These are phyloP conservation scores for Ceratoteleas bidentatus DNA, from an alignment of 1,140 invertebrate genomes.

Conservation along the genomic window DNA sequence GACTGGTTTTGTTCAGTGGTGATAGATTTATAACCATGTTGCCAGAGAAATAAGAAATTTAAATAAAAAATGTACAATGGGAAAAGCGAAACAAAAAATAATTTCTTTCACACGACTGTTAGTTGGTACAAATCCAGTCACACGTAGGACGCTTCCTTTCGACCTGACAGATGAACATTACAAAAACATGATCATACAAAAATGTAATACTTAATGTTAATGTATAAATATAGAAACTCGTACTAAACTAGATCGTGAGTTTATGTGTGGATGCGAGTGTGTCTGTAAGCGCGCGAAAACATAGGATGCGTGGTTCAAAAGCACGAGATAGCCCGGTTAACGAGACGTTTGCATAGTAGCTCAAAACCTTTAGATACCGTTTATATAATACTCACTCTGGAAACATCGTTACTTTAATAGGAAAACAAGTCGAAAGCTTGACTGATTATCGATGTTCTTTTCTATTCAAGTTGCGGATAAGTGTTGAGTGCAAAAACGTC, in stretches of 20 bases:
- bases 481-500: conserved; percentile 7
- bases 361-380: conserved; percentile 44
- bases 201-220: conserved; percentile 29
- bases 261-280: too few relatives aligned
- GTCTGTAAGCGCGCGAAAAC: conserved; percentile 2
- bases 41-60: conserved; percentile 3
- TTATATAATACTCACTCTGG: conserved; percentile 42
- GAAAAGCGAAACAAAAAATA: background rate
- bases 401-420: conserved; percentile 37
- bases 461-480: conserved; percentile 33
- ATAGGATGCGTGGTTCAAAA: conserved; percentile 16
- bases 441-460: conserved; percentile 35
- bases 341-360: conserved; percentile 33
- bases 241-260: conserved; percentile 11
- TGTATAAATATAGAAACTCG: conserved; percentile 28
- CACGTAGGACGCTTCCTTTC: background rate
- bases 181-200: conserved; percentile 20
- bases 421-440: conserved; percentile 30
- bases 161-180: background rate
- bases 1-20: conserved; percentile 5
- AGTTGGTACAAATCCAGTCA: background rate
- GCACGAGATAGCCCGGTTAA: conserved; percentile 16
- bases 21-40: background rate
- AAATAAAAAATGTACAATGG: background rate
- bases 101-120: too few relatives aligned